Base-by-base conservation (phyloP, 2,113 vertebrate species). In the Morphnarchus princeps region DNA sequence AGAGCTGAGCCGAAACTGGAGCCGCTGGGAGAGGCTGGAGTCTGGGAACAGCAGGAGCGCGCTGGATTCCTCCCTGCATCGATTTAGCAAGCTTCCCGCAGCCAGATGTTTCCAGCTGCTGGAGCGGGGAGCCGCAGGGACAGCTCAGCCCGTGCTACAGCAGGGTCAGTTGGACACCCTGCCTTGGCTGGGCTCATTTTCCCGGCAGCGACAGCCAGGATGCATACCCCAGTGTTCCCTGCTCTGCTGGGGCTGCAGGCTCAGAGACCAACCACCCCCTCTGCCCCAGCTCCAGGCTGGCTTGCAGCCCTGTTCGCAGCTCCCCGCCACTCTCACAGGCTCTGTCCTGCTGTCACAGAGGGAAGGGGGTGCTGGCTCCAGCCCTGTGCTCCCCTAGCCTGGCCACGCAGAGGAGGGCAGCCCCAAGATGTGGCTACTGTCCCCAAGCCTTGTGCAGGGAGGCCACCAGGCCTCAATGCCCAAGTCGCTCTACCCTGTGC, bases 61-160 rank as follows among this genome's bases (percentile, higher is more conserved):
- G 1, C 80, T 92, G 95, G 89, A 96, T 97, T 94, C 95, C 83
- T 84, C 93, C 36, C 43, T 9, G 6, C 81, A 94, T 89, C 8
- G 13, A 95, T 96, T 96, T 91, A 81, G 83, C 49, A 80, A 93
- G 95, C 93, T 82, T n/a, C 34, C 71, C 2, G 16, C 69, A 71
- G 82, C 83, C 96, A 97, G 95, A 92, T 96, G 96, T 93, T 93
- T 50, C 59, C 96, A 97, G 95, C 95, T 97, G 96, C 81, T 6
- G 22, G 42, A 72, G 49, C 3, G 1, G 3, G 22, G 47, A 91
- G 70, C 88, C 69, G 66, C 34, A 6, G 54, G 81, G 82, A 59
- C 7, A 4, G 52, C 90, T 93, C 85, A 88, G 78, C 61, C 81
- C 1, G 2, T 45, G 57, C 57, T 0, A 2, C 5, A 19, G 40